Conservation (phyloP, 2,888 invertebrate species). For the Nomada ruficornis region DNA sequence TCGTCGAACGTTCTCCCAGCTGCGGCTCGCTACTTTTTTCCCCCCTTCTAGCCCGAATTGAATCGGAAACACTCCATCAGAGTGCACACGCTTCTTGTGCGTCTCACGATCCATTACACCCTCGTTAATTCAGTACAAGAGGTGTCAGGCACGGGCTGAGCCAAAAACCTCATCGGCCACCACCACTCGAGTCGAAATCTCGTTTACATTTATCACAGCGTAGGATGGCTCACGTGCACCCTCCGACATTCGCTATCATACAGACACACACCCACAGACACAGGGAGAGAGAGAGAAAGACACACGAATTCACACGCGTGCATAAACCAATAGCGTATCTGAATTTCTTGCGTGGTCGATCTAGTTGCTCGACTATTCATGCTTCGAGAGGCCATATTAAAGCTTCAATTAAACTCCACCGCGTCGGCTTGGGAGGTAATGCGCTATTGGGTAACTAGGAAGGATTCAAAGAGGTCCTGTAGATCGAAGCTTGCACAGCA, state of each 20-base stretch:
- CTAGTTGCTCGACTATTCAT: slow-evolving; percentile 48
- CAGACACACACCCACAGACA: background rate
- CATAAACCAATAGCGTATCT: slow-evolving; percentile 16
- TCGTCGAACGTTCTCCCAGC: background rate
- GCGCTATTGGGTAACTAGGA: slow-evolving; percentile 65
- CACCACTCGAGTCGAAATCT: slow-evolving; percentile 42
- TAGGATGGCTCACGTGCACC: slow-evolving; percentile 10
- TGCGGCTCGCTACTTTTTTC: background rate
- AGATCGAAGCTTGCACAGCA: background rate
- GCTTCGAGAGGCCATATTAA: slow-evolving; percentile 71
- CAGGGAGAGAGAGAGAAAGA: background rate
- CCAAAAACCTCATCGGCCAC: slow-evolving; percentile 59
- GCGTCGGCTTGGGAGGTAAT: slow-evolving; percentile 70
- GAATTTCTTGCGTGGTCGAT: slow-evolving; percentile 48
- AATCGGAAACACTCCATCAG: slow-evolving; percentile 25
- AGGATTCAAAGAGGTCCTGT: slow-evolving; percentile 58
- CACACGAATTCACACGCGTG: background rate
- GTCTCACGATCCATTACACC: slow-evolving; percentile 45
- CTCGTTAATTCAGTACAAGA: slow-evolving; percentile 58
- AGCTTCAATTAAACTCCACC: slow-evolving; percentile 69
- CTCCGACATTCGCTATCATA: background rate
- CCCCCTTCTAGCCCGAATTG: background rate
- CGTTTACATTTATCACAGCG: slow-evolving; percentile 62
- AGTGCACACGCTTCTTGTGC: slow-evolving; percentile 9
- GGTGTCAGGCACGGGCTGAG: slow-evolving; percentile 29